Base-by-base conservation (phyloP, 1,140 invertebrate species). In the Bilobella aurantiaca region DNA sequence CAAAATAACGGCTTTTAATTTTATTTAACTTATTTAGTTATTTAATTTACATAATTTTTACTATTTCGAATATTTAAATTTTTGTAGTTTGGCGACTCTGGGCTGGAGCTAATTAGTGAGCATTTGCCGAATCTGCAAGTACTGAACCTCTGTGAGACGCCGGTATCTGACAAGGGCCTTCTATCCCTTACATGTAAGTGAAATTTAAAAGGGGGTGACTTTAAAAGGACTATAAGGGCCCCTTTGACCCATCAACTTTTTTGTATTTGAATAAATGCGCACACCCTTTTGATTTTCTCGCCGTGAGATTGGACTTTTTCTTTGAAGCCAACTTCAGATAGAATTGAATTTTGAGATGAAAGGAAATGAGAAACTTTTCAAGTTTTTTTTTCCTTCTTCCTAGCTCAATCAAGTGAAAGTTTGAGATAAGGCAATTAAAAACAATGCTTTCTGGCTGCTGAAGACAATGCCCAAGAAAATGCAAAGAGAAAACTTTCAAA, bases 141-240 rank as follows among this genome's bases (percentile, higher is more conserved):
- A 3, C 79, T 93, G 2, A 93, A 93, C 75, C 80, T 93, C 14
- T 92, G 89, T 78, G 90, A 93, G 76, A 93, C 90, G 8, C 88
- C 88, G 1, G 87, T 92, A 1, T 90, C 89, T 1, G 89, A 93
- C 73, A 88, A 88, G 76, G 89, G 89, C 49, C 86, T 93, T 37
- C 82, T 83, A 65, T 87, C 84, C 64, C 77, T 91, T 60, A 81
- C 85, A 72, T 84, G 89, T 91, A 82, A 82, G 78, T 72, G 27
- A 66, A 14, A 31, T 34, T n/a, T n/a, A n/a, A n/a, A n/a, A n/a
- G n/a, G n/a, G n/a, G n/a, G n/a, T n/a, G n/a, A n/a, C n/a, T n/a
- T n/a, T n/a, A n/a, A n/a, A n/a, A n/a, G n/a, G n/a, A n/a, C n/a
- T n/a, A n/a, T n/a, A n/a, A n/a, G n/a, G n/a, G n/a, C n/a, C n/a